Evolutionary conservation across 2,888 invertebrate genomes (phyloP).

Genomic region (Lasioglossum marginatum): DNA sequence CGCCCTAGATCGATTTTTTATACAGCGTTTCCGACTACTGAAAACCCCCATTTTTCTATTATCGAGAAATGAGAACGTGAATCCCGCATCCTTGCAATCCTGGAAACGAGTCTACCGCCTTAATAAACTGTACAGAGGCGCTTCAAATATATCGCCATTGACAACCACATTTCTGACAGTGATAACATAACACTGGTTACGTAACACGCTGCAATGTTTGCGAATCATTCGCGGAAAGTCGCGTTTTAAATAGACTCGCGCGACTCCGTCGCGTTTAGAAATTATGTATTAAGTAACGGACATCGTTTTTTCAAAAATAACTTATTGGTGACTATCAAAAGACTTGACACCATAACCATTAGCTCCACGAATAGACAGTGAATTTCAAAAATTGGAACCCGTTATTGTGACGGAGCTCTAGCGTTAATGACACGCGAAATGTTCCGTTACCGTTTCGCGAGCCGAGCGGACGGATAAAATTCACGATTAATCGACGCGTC

Average conservation of each 20-base stretch:
- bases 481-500: constrained; percentile 32
- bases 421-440: not conserved
- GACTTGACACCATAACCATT: not conserved
- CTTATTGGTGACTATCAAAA: not conserved
- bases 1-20: too few species aligned
- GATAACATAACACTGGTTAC: constrained; percentile 35
- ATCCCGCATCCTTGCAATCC: too few species aligned
- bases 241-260: constrained; percentile 20
- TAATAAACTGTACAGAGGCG: constrained; percentile 12
- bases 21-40: too few species aligned
- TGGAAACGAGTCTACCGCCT: too few species aligned
- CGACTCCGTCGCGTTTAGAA: not conserved
- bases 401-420: not conserved
- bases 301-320: not conserved
- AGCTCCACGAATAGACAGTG: not conserved
- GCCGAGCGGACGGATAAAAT: not conserved
- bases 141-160: not conserved
- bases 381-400: not conserved
- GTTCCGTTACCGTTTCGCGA: not conserved
- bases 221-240: not conserved
- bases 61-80: too few species aligned
- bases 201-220: constrained; percentile 24
- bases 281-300: not conserved
- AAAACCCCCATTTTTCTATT: too few species aligned
- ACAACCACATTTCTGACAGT: constrained; percentile 3